A percentile compares a stretch with the other conserved stretches of the same genome.
Evolutionary conservation across 1,140 invertebrate genomes (phyloP).

Genomic region (Cryptotermes secundus): DNA sequence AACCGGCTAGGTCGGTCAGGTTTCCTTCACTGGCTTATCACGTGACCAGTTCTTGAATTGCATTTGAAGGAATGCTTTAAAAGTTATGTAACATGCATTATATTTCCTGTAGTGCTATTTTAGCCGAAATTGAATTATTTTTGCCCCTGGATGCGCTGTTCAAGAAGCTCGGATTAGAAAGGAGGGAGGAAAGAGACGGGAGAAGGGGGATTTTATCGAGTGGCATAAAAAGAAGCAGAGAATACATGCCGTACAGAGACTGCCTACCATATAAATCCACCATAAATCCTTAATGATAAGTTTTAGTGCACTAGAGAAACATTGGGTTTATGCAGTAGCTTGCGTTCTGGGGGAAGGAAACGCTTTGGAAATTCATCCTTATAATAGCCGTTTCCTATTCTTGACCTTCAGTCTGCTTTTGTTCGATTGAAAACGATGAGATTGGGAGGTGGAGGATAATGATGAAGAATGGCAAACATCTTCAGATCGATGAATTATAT

Average conservation of each 20-base stretch:
- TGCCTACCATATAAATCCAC: not conserved
- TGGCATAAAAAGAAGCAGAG: not conserved
- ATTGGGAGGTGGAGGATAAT: not conserved
- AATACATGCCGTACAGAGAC: not conserved
- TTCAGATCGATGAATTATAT: not conserved
- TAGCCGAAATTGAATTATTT: not conserved
- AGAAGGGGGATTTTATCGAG: not conserved
- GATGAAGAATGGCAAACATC: not conserved
- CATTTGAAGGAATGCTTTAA: not conserved
- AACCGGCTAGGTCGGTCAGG: too few relatives aligned
- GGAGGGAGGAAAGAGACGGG: not conserved
- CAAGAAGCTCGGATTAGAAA: not conserved
- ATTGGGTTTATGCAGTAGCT: not conserved
- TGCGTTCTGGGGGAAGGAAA: not conserved
- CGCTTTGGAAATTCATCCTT: not conserved
- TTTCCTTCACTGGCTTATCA: not conserved
- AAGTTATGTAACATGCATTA: not conserved
- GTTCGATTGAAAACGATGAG: not conserved
- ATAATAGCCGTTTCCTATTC: not conserved
- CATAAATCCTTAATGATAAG: not conserved
- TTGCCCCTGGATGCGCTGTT: not conserved
- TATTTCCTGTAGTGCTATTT: not conserved
- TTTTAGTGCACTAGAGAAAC: not conserved
- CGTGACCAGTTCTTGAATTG: not conserved
- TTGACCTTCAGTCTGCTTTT: not conserved